Conservation (phyloP, 1,140 invertebrate genomes). For the Tenebrio molitor region DNA sequence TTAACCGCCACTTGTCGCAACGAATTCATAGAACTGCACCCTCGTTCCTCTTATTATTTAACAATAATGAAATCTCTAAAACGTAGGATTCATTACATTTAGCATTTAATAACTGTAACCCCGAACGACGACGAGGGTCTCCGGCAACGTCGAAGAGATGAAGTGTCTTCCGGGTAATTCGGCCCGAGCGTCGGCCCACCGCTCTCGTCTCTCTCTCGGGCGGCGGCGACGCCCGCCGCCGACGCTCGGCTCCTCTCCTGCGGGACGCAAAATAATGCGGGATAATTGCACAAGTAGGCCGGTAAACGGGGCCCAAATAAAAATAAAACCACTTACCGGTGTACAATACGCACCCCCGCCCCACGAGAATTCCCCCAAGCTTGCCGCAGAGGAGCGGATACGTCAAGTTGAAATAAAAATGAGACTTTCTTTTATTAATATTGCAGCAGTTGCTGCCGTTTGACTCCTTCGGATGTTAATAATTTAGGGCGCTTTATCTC, state of each 20-base stretch:
- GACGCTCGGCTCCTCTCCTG: not conserved
- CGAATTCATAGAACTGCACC: not conserved
- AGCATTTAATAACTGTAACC: conserved; percentile 40
- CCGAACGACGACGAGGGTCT: conserved; percentile 31
- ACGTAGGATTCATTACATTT: conserved; percentile 29
- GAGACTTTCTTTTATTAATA: conserved; percentile 36
- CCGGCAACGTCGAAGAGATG: conserved; percentile 30
- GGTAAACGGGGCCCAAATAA: conserved; percentile 35
- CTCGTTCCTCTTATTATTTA: conserved; percentile 10
- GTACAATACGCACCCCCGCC: conserved; percentile 25
- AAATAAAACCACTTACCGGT: conserved; percentile 39
- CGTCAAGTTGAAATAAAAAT: conserved; percentile 39
- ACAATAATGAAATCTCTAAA: conserved; percentile 36
- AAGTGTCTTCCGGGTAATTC: conserved; percentile 14
- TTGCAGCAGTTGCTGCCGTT: conserved; percentile 17
- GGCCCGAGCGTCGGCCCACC: not conserved
- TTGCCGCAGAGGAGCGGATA: conserved; percentile 1
- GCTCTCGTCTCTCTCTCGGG: not conserved
- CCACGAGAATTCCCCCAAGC: conserved; percentile 12
- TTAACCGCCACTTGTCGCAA: conserved; percentile 10
- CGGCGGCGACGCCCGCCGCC: not conserved
- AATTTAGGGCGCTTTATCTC: conserved; percentile 24
- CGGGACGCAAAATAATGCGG: conserved; percentile 12
- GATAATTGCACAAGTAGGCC: conserved; percentile 34
- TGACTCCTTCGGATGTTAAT: conserved; percentile 28